Evolutionary conservation across 2,113 vertebrate genomes (phyloP), one percentile per base, ranked within the genome.

Genomic region (Serinus canaria): DNA sequence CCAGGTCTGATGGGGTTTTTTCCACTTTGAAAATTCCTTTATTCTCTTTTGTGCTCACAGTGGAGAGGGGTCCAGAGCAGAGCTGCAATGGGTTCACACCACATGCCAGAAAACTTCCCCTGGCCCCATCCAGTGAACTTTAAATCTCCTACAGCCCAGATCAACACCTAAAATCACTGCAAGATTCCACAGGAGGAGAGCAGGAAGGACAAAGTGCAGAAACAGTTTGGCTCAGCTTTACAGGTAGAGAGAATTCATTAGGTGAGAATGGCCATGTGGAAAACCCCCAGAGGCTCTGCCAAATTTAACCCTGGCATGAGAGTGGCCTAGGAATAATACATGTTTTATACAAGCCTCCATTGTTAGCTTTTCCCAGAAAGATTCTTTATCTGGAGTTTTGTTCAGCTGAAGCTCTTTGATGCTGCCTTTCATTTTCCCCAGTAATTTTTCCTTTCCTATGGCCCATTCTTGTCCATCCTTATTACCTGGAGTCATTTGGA

Each of bases 11-110:
- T 83, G 55, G 33, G 14, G 0, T 5, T 81, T 95, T 94, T 87
- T 53, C 84, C 78, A 73, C 78, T 94, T 85, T 88, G 75, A 85
- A 73, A 69, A 35, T 73, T 93, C 46, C 43, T 96, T 96, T 95
- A 68, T 93, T 90, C 58, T 60, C 15, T 2, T 93, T 85, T 85
- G 83, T 89, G 67, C 10, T 5, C 44, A 4, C 24, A 37, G 25
- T 23, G 56, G 47, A 72, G 84, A 60, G 52, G 16, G 27, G 44
- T 76, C 30, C 3, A 5, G 90, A 24, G 5, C 6, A 1, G 53
- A n/a, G 33, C 68, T 56, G 63, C n/a, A 17, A 3, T 84, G 84
- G 58, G 41, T 30, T 85, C 74, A 39, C 27, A 39, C 27, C 73
- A 35, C 35, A 27, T 11, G 47, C 35, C 53, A 64, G 62, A 92